Evolutionary conservation across 2,113 vertebrate genomes (phyloP), one percentile per base, ranked within the genome.

Genomic region (Corythoichthys haematopterus): DNA sequence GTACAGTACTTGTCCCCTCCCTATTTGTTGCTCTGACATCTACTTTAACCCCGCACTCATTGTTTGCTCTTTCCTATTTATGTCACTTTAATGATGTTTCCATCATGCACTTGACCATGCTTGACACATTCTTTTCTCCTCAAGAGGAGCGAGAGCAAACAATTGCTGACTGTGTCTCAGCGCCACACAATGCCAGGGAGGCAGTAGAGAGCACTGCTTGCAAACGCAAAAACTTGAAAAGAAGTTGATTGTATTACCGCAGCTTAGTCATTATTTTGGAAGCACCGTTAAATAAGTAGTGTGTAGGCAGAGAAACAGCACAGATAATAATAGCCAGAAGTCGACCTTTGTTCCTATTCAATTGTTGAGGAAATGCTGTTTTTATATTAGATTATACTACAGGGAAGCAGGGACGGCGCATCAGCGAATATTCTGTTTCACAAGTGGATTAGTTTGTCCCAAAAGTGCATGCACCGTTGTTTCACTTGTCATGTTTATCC

Each of bases 171-270:
- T 80, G 69, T 71, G 70, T 64, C 81, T 51, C 80, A 40, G 16
- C n/a, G 6, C 10, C 37, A 53, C 77, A 88, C 84, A 87, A 86
- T 80, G 68, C 35, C 55, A 55, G 64, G 20, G 72, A 56, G 16
- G 63, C 75, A 66, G 35, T 65, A 37, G 5, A 28, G 67, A 67
- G 64, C 69, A 60, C 76, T 70, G 71, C 66, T 45, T 37, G 78
- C 84, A 55, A 88, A 86, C 65, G 72, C 78, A 81, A 75, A 72
- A 85, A 72, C 50, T 88, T 88, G 87, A 90, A 86, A 81, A 83
- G 70, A 73, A 85, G 87, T 85, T 92, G 91, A 94, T 94, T 89
- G 87, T 90, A 88, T 93, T 94, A 92, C 47, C 73, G 37, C 76
- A 83, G 90, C 88, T 76, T 15, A 20, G 84, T 80, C 82, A 83